These are phyloP conservation scores for Unio delphinus DNA, from an alignment of 2,888 invertebrate species.

Conservation along the genomic window DNA sequence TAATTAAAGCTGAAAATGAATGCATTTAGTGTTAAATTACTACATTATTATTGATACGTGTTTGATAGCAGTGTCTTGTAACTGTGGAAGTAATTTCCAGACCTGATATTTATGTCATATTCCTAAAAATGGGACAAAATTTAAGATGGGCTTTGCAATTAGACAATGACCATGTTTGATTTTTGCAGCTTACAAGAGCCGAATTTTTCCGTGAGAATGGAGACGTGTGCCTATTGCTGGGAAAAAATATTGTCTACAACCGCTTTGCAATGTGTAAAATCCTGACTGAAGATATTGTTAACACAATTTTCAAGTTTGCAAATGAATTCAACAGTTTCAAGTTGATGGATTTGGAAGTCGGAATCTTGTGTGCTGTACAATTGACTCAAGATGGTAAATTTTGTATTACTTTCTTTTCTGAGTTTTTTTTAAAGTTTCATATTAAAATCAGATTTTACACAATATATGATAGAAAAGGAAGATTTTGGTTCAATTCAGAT, in stretches of 20 bases:
- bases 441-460: no score
- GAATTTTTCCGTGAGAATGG: constrained; percentile 49
- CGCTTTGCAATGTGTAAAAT: constrained; percentile 57
- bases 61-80: no score
- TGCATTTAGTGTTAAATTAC: no score
- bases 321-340: constrained; percentile 50
- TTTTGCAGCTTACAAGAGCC: constrained; percentile 50
- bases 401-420: no score
- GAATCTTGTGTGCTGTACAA: constrained; percentile 53
- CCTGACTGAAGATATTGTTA: constrained; percentile 48
- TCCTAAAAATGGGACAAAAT: not conserved
- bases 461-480: no score
- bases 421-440: no score
- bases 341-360: constrained; percentile 53
- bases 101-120: not conserved
- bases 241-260: constrained; percentile 48
- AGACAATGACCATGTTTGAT: not conserved
- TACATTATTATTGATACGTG: no score
- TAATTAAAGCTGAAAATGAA: no score
- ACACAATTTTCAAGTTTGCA: constrained; percentile 49
- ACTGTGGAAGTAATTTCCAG: not conserved
- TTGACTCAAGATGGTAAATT: constrained; percentile 19
- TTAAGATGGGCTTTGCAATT: not conserved
- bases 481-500: no score
- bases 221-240: constrained; percentile 49